These are phyloP conservation scores for Chitala chitala DNA, from an alignment of 2,113 vertebrate genomes.

Conservation along the genomic window DNA sequence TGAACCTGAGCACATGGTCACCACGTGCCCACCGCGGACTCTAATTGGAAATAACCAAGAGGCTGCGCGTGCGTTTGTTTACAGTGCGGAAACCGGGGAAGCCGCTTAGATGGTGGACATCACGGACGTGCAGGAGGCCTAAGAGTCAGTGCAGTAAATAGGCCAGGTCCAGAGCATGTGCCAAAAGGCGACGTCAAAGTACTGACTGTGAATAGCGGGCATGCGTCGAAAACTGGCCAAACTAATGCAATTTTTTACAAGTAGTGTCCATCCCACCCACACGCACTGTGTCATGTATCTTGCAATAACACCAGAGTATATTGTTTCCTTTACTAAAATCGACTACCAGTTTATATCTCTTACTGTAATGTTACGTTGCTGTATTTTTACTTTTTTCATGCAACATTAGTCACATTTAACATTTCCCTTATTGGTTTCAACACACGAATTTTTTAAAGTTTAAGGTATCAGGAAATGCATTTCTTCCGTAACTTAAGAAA, in stretches of 20 bases:
- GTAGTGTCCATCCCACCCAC: too few species aligned
- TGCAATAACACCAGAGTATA: too few species aligned
- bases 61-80: neutral
- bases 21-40: neutral
- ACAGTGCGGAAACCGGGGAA: neutral
- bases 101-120: neutral
- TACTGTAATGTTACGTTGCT: too few species aligned
- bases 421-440: too few species aligned
- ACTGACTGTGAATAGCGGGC: too few species aligned
- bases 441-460: neutral
- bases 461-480: neutral
- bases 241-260: too few species aligned
- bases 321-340: too few species aligned
- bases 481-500: neutral
- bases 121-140: too few species aligned
- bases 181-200: too few species aligned
- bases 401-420: neutral
- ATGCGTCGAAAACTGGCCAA: too few species aligned
- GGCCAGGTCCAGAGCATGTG: neutral
- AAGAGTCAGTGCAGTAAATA: neutral
- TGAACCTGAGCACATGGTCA: neutral
- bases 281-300: too few species aligned
- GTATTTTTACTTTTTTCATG: neutral
- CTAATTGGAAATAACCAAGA: neutral
- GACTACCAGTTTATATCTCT: too few species aligned